phyloP scores from a whole-genome alignment of 2,113 vertebrate species.

The Microtus oregoni region DNA sequence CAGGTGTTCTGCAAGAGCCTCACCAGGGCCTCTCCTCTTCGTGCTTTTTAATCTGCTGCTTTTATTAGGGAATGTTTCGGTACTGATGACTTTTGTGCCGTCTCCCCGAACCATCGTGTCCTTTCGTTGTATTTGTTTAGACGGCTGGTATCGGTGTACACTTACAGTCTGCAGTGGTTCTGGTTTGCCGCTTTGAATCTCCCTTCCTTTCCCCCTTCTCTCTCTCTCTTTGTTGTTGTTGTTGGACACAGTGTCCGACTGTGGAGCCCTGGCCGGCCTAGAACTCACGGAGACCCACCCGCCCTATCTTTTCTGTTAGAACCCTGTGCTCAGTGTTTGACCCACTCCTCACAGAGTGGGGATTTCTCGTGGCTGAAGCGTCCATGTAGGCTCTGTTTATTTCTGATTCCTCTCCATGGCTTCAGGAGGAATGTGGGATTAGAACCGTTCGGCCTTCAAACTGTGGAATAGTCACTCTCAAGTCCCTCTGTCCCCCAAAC shows the following conservation, averaged over 20 bases:
- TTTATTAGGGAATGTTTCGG: background rate
- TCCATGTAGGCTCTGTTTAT: background rate
- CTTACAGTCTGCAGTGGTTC: background rate
- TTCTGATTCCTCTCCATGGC: background rate
- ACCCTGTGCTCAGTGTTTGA: background rate
- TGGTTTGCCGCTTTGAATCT: background rate
- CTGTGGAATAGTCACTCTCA: background rate
- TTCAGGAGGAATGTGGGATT: background rate
- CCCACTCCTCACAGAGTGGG: background rate
- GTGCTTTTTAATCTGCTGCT: background rate
- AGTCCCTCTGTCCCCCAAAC: background rate
- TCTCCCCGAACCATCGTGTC: background rate
- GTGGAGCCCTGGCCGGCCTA: background rate
- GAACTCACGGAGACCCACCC: background rate
- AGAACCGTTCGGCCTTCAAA: background rate
- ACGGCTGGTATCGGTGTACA: background rate
- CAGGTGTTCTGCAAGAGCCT: background rate
- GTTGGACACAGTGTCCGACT: background rate
- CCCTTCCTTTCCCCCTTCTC: background rate
- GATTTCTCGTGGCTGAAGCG: background rate
- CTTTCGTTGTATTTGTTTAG: background rate
- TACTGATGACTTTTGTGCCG: background rate
- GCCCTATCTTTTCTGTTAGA: background rate
- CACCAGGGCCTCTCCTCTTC: background rate
- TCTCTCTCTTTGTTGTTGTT: background rate